Evolutionary conservation across 1,140 invertebrate species (phyloP), one percentile per base, ranked within the genome.

Genomic region (Thaumatotibia leucotreta): DNA sequence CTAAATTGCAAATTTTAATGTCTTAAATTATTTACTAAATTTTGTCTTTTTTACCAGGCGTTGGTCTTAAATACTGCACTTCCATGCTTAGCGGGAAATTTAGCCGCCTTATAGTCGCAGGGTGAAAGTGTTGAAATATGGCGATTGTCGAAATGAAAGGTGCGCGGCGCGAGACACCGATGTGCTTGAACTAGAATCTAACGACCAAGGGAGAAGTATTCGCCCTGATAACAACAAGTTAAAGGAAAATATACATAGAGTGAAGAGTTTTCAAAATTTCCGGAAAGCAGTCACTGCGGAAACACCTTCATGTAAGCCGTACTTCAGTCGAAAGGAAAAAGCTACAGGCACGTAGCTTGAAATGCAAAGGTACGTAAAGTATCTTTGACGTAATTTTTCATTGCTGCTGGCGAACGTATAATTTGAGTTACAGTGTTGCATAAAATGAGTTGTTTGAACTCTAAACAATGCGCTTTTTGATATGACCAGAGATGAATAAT

Each of bases 21-120:
- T 22, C 23, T 24, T 14, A 31, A 54, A 27, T 31, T n/a, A 58
- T 29, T 31, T 29, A 58, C 52, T 58, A 58, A 58, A 58, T 58
- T 58, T 58, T 58, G 23, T 58, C 52, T 58, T 58, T 58, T 58
- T 58, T 58, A 6, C 52, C 52, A 58, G 52, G 52, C 52, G 23
- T 58, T 14, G 52, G 52, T 58, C 52, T 58, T 58, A 58, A 58
- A 58, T 27, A 29, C 52, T 58, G 52, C 52, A 58, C 52, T 58
- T 29, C 52, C 52, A 27, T 58, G 52, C 52, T 58, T 58, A 58
- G 10, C 11, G 23, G 52, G 27, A 58, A 58, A 45, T n/a, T 27
- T 58, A 58, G 52, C 14, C 52, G 24, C 24, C 52, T 58, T 58
- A 58, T 24, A 27, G 22, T 58, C 52, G 39, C 39, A 45, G 39